A percentile compares a stretch with the other conserved stretches of the same genome.
These are phyloP conservation scores for Holacanthella duospinosa DNA, from an alignment of 2,888 invertebrate genomes.

Conservation along the genomic window DNA sequence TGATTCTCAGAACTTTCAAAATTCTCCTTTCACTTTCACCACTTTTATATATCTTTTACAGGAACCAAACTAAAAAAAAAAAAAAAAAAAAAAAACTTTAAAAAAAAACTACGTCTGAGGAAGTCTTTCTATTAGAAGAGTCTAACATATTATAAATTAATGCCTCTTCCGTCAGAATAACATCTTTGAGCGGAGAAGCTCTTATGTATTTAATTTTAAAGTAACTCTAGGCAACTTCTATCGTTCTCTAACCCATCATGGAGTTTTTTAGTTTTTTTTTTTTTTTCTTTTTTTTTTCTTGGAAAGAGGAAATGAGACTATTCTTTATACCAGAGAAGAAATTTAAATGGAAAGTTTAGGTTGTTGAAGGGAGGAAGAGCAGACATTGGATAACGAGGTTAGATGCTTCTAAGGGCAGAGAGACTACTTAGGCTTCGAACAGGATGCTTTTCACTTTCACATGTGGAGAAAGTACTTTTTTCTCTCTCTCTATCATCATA, in stretches of 20 bases:
- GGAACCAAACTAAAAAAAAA: background rate
- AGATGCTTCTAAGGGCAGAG: conserved; percentile 5
- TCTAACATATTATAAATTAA: conserved; percentile 3
- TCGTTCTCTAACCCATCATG: too few species aligned
- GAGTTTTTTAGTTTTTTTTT: background rate
- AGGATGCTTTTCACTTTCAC: conserved; percentile 4
- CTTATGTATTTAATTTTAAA: background rate
- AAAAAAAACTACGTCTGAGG: too few species aligned
- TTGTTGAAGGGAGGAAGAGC: background rate
- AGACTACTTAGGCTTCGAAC: background rate
- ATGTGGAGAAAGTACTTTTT: conserved; percentile 4
- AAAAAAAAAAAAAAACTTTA: conserved; percentile 9
- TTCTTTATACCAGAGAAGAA: background rate
- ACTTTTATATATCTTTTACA: background rate
- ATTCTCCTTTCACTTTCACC: background rate
- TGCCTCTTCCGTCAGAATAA: background rate
- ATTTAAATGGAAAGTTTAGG: background rate
- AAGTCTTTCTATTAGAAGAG: background rate
- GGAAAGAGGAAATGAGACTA: conserved; percentile 2
- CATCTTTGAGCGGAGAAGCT: background rate
- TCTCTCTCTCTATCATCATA: conserved; percentile 1
- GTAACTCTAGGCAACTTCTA: background rate
- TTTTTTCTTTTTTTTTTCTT: background rate
- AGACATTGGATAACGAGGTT: conserved; percentile 5
- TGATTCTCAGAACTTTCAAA: background rate